Evolutionary conservation across 2,797 vertebrate genomes (phyloP).

Genomic region (Otolemur crassicaudatus): DNA sequence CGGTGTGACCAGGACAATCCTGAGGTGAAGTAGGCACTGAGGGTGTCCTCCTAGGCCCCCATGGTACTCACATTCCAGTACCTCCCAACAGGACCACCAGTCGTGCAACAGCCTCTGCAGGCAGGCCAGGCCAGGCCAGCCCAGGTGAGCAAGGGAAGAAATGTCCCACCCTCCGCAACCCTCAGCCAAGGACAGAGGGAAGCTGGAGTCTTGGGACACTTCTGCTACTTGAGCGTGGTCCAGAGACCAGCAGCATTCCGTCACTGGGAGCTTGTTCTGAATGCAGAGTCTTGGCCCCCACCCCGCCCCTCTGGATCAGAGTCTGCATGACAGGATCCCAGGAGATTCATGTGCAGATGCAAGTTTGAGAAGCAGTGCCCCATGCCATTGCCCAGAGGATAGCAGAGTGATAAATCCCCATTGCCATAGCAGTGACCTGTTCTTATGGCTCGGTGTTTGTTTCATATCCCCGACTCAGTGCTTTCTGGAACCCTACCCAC

Average conservation of each 20-base stretch:
- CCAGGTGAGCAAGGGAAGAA: not conserved
- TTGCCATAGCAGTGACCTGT: not conserved
- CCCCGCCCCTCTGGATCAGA: not conserved
- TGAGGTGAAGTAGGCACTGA: accelerated
- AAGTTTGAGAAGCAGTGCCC: not conserved
- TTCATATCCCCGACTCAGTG: not conserved
- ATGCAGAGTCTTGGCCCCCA: not conserved
- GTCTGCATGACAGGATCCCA: not conserved
- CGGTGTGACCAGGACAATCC: no score
- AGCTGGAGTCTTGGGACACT: not conserved
- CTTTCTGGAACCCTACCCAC: not conserved
- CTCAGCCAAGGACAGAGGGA: not conserved
- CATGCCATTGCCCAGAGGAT: not conserved
- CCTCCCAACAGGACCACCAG: not conserved
- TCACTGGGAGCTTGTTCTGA: not conserved
- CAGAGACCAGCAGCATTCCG: not conserved
- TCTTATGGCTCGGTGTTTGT: not conserved
- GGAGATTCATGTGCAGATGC: not conserved
- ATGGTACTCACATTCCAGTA: no score
- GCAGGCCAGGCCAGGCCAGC: not conserved
- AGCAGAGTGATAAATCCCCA: not conserved
- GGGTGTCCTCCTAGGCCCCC: not conserved
- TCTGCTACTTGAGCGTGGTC: not conserved
- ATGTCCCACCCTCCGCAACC: not conserved
- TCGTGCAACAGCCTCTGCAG: not conserved